Base-by-base conservation (phyloP, 1,140 invertebrate genomes). In the Propsilocerus akamusi region DNA sequence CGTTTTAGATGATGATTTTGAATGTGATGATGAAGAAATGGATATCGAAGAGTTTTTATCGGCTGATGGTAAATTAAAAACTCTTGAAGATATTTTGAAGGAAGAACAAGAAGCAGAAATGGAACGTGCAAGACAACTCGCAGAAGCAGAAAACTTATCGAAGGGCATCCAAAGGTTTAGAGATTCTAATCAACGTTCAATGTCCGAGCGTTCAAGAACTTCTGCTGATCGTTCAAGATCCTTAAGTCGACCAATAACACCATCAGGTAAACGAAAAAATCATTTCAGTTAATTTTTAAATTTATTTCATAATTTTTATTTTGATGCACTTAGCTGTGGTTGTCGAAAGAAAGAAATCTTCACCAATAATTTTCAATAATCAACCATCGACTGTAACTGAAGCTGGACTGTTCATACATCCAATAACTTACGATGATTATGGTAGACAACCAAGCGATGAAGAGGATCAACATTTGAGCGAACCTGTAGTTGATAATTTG, bases 1-100 rank as follows among this genome's bases (percentile, higher is more conserved):
- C 0, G 57, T 86, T 20, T 81, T 83, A 1, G 81, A 86, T 58
- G 82, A 84, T 56, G 80, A 76, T 56, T 64, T 76, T 30, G 68
- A 52, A 67, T 73, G 46, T 51, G 73, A 74, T 28, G 63, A 65
- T 50, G 73, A 74, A 26, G 63, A 65, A 49, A 61, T 63, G 58
- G 58, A 61, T 48, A 53, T 63, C 14, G 64, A 63, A 5, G 59
- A 63, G 37, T 41, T 41, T 20, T 57, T 61, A 0, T 26, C 47
- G 5, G 2, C 25, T 14, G 28, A 52, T 25, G 54, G 63, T 14
- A 52, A 56, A 41, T 51, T 54, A 4, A 64, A 59, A 47, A 61
- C 64, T 5, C 47, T 66, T 3, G 62, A 65, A 41, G 62, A 64
- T 46, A 48, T 66, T 24, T 24, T 66, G 30, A 49, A 52, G 55